Conservation (phyloP, 1,140 invertebrate species). For the Phortica variegata region DNA sequence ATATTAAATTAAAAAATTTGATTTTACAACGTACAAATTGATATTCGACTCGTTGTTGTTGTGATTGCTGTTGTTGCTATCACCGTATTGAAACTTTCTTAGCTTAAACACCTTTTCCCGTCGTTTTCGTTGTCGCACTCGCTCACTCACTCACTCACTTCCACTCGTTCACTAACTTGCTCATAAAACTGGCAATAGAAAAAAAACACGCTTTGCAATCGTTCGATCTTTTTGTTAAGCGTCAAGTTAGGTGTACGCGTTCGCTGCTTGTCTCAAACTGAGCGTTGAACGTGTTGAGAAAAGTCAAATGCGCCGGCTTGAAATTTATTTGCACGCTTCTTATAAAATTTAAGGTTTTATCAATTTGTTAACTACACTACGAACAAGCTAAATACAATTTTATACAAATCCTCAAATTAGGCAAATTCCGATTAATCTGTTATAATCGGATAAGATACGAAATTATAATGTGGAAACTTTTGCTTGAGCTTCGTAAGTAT, state of each 20-base stretch:
- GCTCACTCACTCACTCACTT: slow-evolving; percentile 15
- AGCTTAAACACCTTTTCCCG: slow-evolving; percentile 18
- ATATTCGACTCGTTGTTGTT: slow-evolving; percentile 10
- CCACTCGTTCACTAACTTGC: slow-evolving; percentile 17
- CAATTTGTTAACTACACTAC: no score
- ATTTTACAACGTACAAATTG: slow-evolving; percentile 28
- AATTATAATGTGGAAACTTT: no score
- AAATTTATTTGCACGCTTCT: no score
- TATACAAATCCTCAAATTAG: no score
- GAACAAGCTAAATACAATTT: no score
- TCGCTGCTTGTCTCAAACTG: no score
- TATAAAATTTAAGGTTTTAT: no score
- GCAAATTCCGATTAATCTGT: no score
- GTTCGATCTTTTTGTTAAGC: slow-evolving; percentile 47
- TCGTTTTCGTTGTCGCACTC: neutral
- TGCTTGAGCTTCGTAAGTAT: no score
- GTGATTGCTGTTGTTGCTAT: slow-evolving; percentile 14
- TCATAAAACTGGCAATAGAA: slow-evolving; percentile 22
- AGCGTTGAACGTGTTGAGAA: no score
- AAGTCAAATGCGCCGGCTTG: no score
- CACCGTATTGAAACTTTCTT: slow-evolving; percentile 37
- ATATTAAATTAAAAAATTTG: slow-evolving; percentile 41
- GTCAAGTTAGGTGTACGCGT: slow-evolving; percentile 26
- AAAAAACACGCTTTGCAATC: slow-evolving; percentile 41
- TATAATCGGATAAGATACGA: no score